Percentiles rank a stretch among this genome's conserved stretches.
phyloP scores from a whole-genome alignment of 2,888 invertebrate species.

The Eristalinus aeneus region DNA sequence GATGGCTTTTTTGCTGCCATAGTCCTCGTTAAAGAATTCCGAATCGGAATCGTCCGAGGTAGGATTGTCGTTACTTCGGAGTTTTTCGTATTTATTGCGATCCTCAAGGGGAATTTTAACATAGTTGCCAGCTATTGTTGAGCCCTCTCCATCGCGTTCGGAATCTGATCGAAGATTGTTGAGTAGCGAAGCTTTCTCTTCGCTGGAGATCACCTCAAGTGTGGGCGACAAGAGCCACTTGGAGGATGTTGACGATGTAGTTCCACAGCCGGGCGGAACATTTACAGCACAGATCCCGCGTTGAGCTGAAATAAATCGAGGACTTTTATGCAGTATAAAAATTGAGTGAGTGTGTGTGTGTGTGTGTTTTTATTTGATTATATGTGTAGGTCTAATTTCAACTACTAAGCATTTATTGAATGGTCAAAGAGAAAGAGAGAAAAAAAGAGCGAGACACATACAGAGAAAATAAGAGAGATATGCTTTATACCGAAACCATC shows the following conservation, averaged over 20 bases:
- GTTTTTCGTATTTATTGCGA: slow-evolving; percentile 89
- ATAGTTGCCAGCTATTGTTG: slow-evolving; percentile 81
- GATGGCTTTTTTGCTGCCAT: slow-evolving; percentile 77
- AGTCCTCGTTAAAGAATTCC: slow-evolving; percentile 79
- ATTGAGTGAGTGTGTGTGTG: slow-evolving; percentile 71
- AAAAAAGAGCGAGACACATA: slow-evolving; percentile 30
- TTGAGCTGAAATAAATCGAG: slow-evolving; percentile 77
- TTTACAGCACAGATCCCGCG: slow-evolving; percentile 60
- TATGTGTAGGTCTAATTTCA: slow-evolving; percentile 55
- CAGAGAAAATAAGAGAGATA: slow-evolving; percentile 23
- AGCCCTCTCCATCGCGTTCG: slow-evolving; percentile 74
- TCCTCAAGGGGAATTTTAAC: slow-evolving; percentile 86
- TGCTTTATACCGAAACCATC: slow-evolving; percentile 24
- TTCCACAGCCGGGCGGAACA: slow-evolving; percentile 71
- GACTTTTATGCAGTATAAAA: slow-evolving; percentile 81
- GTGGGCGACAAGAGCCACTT: slow-evolving; percentile 81
- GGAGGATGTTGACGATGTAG: slow-evolving; percentile 77
- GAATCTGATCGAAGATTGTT: slow-evolving; percentile 77
- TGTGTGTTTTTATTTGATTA: slow-evolving; percentile 5
- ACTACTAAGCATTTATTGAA: slow-evolving; percentile 72
- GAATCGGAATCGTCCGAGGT: slow-evolving; percentile 83
- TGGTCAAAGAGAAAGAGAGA: slow-evolving; percentile 30
- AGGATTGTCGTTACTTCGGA: slow-evolving; percentile 84
- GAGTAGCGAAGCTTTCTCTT: slow-evolving; percentile 79
- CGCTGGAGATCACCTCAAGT: slow-evolving; percentile 78